Percentiles rank a stretch among this genome's conserved stretches.
Conservation (phyloP, 2,888 invertebrate species). For the Azorinus chamasolen region DNA sequence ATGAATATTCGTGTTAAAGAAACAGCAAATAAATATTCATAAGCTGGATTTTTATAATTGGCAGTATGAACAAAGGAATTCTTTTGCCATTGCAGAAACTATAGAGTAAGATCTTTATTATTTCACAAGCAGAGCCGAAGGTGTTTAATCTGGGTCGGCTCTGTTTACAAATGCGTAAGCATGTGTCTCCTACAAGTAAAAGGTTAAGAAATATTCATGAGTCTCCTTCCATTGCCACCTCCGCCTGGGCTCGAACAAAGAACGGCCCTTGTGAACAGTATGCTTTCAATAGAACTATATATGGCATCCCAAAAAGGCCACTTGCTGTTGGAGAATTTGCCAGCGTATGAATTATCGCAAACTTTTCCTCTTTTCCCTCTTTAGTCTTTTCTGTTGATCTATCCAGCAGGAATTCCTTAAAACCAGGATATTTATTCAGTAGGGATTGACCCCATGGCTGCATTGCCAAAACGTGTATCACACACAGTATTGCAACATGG, state of each 20-base stretch:
- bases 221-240: constrained; percentile 92
- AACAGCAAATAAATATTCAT: too few relatives aligned
- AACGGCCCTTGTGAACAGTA: constrained; percentile 93
- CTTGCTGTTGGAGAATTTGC: constrained; percentile 86
- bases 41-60: too few relatives aligned
- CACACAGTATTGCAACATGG: constrained; percentile 90
- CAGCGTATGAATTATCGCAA: constrained; percentile 89
- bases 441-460: constrained; percentile 94
- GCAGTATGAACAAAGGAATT: too few relatives aligned
- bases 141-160: too few relatives aligned
- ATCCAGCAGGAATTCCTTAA: constrained; percentile 93
- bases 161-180: too few relatives aligned
- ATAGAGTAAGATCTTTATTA: too few relatives aligned
- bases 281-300: constrained; percentile 89
- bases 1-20: too few relatives aligned
- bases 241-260: constrained; percentile 90
- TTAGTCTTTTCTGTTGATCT: constrained; percentile 91
- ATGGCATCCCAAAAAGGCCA: constrained; percentile 89
- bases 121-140: too few relatives aligned
- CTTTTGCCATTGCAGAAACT: too few relatives aligned
- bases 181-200: too few relatives aligned
- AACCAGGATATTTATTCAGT: constrained; percentile 91
- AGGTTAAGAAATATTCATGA: constrained; percentile 19
- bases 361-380: constrained; percentile 92
- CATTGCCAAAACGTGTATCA: constrained; percentile 90